A percentile compares a stretch with the other conserved stretches of the same genome.
phyloP scores from a whole-genome alignment of 2,888 invertebrate species.

The Gari tellinella region DNA sequence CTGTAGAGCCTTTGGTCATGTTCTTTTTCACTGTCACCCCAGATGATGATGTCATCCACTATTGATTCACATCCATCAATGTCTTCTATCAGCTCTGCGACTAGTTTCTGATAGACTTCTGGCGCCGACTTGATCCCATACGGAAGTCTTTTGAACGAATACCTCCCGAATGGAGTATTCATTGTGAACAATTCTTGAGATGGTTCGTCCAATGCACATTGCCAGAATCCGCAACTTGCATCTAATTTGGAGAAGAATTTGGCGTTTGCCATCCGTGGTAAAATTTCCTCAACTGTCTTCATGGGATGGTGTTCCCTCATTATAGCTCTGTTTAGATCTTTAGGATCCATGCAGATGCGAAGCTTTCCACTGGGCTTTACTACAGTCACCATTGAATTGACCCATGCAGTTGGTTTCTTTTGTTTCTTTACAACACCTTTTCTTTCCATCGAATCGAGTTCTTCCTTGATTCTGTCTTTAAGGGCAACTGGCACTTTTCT shows the following conservation, averaged over 20 bases:
- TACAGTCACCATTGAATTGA: conserved; percentile 51
- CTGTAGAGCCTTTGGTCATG: conserved; percentile 24
- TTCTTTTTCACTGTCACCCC: conserved; percentile 27
- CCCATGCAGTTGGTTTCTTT: conserved; percentile 39
- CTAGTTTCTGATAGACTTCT: conserved; percentile 30
- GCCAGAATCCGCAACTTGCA: conserved; percentile 49
- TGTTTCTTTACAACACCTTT: conserved; percentile 49
- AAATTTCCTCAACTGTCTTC: conserved; percentile 54
- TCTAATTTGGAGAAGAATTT: conserved; percentile 52
- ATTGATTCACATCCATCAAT: conserved; percentile 39
- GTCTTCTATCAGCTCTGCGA: conserved; percentile 32
- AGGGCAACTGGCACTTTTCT: conserved; percentile 40
- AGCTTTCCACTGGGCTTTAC: conserved; percentile 45
- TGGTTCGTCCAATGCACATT: conserved; percentile 33
- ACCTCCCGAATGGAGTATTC: conserved; percentile 43
- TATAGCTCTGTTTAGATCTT: conserved; percentile 52
- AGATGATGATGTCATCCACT: conserved; percentile 43
- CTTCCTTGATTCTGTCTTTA: conserved; percentile 36
- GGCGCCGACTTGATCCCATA: conserved; percentile 45
- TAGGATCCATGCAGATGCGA: conserved; percentile 53
- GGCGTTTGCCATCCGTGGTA: conserved; percentile 37
- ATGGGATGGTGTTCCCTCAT: conserved; percentile 55
- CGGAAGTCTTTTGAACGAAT: conserved; percentile 35
- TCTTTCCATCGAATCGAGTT: conserved; percentile 43
- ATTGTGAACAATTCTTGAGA: conserved; percentile 46